A percentile compares a stretch with the other conserved stretches of the same genome.
Conservation (phyloP, 1,140 invertebrate genomes). For the Zaprionus lachaisei region DNA sequence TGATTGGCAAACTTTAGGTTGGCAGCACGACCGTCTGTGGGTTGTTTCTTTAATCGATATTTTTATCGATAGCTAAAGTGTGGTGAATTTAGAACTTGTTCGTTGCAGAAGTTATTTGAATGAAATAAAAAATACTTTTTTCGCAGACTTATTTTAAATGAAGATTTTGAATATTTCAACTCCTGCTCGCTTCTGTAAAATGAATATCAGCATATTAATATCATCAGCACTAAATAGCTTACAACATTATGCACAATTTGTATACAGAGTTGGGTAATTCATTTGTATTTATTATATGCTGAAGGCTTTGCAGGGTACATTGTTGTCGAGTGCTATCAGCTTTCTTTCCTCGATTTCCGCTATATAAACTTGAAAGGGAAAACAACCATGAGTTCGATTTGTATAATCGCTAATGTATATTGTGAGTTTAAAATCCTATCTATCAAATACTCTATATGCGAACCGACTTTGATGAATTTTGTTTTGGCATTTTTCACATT, state of each 20-base stretch:
- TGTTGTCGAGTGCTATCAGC: neutral
- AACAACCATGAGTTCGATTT: constrained; percentile 13
- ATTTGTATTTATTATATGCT: neutral
- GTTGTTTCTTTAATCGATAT: constrained; percentile 1
- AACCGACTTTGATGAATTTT: constrained; percentile 71
- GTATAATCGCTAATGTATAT: constrained; percentile 37
- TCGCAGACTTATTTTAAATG: no score
- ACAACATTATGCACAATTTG: no score
- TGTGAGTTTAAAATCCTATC: constrained; percentile 67
- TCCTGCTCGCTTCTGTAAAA: no score
- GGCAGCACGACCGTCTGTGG: no score
- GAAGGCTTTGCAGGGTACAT: neutral
- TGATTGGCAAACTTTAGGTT: no score
- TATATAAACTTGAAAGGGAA: neutral
- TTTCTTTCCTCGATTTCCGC: neutral
- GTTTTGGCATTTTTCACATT: constrained; percentile 27
- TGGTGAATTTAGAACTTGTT: no score
- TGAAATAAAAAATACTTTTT: no score
- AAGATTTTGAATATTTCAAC: no score
- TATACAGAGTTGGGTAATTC: no score
- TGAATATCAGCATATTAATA: no score
- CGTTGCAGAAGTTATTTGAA: no score
- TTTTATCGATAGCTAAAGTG: neutral
- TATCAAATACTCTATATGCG: constrained; percentile 51
- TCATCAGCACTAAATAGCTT: no score